These are phyloP conservation scores for Myopa testacea DNA, from an alignment of 2,888 invertebrate species.

Conservation along the genomic window DNA sequence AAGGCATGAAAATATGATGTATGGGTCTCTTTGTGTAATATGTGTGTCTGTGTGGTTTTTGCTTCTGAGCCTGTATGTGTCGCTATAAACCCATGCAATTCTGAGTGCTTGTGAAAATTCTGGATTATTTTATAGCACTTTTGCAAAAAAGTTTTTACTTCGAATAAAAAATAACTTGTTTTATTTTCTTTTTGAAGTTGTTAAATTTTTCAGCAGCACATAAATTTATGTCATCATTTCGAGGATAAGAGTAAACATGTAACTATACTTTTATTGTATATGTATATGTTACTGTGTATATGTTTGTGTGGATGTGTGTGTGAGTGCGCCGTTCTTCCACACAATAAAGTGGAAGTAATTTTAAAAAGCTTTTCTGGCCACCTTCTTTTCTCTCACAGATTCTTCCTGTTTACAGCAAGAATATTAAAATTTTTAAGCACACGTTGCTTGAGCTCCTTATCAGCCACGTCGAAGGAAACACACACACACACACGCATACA, in stretches of 20 bases:
- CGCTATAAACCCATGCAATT: not conserved
- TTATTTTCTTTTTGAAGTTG: slow-evolving; percentile 7
- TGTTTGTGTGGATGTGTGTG: not conserved
- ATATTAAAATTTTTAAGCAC: slow-evolving; percentile 14
- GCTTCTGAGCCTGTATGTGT: not conserved
- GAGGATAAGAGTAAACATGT: not conserved
- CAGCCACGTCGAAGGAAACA: too few relatives aligned
- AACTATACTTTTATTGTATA: not conserved
- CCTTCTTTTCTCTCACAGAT: not conserved
- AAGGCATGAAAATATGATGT: too few relatives aligned
- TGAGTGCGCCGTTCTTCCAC: not conserved
- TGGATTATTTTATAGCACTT: not conserved
- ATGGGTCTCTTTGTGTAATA: too few relatives aligned
- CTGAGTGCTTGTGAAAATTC: not conserved
- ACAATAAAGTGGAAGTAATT: slow-evolving; percentile 32
- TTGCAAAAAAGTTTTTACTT: not conserved
- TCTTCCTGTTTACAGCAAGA: not conserved
- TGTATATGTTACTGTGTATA: not conserved
- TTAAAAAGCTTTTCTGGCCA: not conserved
- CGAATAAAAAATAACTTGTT: not conserved
- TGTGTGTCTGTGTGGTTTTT: not conserved
- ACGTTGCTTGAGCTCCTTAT: not conserved
- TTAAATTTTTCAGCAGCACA: slow-evolving; percentile 13
- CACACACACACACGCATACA: too few relatives aligned
- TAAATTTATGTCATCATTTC: slow-evolving; percentile 35